These are phyloP conservation scores for Perdita meconis DNA, from an alignment of 2,888 invertebrate species.

Conservation along the genomic window DNA sequence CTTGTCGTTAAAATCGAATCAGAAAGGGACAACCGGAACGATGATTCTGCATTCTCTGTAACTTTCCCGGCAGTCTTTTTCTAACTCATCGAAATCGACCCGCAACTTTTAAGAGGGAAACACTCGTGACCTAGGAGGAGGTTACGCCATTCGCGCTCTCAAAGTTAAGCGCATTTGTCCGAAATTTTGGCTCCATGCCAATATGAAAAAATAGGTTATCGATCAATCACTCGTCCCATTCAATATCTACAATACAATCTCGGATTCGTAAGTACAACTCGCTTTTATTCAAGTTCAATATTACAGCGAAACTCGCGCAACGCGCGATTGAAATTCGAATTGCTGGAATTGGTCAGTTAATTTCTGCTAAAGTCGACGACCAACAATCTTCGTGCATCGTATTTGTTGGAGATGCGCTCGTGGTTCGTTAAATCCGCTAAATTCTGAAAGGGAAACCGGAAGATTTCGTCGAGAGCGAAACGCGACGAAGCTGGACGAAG, in stretches of 20 bases:
- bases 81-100: background rate
- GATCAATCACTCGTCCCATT: slow-evolving; percentile 71
- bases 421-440: too few species aligned
- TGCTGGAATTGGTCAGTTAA: too few species aligned
- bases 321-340: too few species aligned
- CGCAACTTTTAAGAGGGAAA: slow-evolving; percentile 46
- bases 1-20: background rate
- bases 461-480: too few species aligned
- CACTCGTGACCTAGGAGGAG: slow-evolving; percentile 67
- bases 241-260: slow-evolving; percentile 34
- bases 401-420: too few species aligned
- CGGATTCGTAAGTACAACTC: slow-evolving; percentile 3
- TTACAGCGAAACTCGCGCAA: too few species aligned
- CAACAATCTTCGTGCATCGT: too few species aligned
- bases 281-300: too few species aligned
- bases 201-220: slow-evolving; percentile 79
- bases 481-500: too few species aligned
- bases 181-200: slow-evolving; percentile 77
- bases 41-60: background rate
- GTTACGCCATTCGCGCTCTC: slow-evolving; percentile 56
- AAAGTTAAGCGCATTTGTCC: slow-evolving; percentile 64
- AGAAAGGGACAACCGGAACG: background rate
- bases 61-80: too few species aligned
- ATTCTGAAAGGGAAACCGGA: too few species aligned
- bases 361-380: too few species aligned